Conservation (phyloP, 2,888 invertebrate species). For the Slavum lentiscoides region DNA sequence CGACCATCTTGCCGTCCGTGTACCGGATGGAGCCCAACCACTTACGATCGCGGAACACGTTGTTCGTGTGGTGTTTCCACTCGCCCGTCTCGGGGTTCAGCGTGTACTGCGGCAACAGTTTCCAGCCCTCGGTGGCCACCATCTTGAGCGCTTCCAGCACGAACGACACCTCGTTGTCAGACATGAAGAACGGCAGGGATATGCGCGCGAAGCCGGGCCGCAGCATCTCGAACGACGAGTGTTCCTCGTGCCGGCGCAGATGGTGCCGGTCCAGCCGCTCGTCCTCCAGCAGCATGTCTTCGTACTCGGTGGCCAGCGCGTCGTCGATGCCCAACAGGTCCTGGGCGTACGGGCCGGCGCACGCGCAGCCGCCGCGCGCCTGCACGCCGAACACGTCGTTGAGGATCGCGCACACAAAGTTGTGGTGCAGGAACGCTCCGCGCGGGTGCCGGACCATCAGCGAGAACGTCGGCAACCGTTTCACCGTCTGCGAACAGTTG, state of each 20-base stretch:
- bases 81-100: conserved; percentile 87
- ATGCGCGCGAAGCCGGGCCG: conserved; percentile 85
- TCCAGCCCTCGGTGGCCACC: conserved; percentile 88
- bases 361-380: conserved; percentile 77
- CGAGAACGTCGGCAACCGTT: conserved; percentile 80
- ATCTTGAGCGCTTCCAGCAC: conserved; percentile 81
- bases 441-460: conserved; percentile 81
- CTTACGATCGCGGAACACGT: conserved; percentile 76
- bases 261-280: conserved; percentile 64
- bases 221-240: conserved; percentile 69
- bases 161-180: conserved; percentile 77
- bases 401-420: conserved; percentile 80
- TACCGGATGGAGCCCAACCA: conserved; percentile 80
- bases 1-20: conserved; percentile 74
- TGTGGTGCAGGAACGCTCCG: conserved; percentile 84
- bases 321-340: conserved; percentile 82
- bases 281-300: conserved; percentile 70
- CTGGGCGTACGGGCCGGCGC: conserved; percentile 83
- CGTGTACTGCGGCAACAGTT: conserved; percentile 82
- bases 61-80: conserved; percentile 83
- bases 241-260: conserved; percentile 62
- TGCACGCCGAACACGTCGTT: conserved; percentile 93
- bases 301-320: conserved; percentile 74
- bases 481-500: conserved; percentile 68
- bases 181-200: conserved; percentile 83